These are phyloP conservation scores for Xylota segnis DNA, from an alignment of 2,888 invertebrate species.

Conservation along the genomic window DNA sequence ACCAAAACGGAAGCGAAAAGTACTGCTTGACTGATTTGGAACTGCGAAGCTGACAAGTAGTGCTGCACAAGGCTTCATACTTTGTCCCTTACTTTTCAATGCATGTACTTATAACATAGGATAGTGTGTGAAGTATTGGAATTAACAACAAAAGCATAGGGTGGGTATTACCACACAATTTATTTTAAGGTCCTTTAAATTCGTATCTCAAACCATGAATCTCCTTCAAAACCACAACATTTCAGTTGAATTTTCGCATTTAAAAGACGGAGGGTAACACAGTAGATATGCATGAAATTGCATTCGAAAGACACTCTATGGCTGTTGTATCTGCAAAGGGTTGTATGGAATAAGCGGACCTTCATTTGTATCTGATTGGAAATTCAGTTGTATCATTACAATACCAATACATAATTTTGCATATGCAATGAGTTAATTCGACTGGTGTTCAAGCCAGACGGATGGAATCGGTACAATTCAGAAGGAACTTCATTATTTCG, in stretches of 20 bases:
- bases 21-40: too few species aligned
- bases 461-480: not conserved
- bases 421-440: slow-evolving; percentile 56
- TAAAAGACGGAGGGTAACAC: not conserved
- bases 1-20: too few species aligned
- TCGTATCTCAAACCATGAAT: not conserved
- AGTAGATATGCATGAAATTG: slow-evolving; percentile 6
- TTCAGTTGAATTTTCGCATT: not conserved
- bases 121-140: too few species aligned
- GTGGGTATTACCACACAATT: too few species aligned
- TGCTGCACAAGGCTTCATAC: not conserved
- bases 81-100: too few species aligned
- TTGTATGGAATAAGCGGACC: not conserved
- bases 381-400: slow-evolving; percentile 50
- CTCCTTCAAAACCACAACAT: not conserved
- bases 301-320: slow-evolving; percentile 9
- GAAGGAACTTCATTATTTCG: slow-evolving; percentile 12
- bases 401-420: slow-evolving; percentile 59
- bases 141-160: too few species aligned
- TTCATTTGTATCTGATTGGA: slow-evolving; percentile 42
- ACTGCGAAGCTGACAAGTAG: too few species aligned
- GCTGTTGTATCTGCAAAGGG: not conserved
- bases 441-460: slow-evolving; percentile 5
- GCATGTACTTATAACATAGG: too few species aligned
- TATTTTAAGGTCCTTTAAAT: too few species aligned